These are phyloP conservation scores for Spondyliosoma cantharus DNA, from an alignment of 2,797 vertebrate species.

Conservation along the genomic window DNA sequence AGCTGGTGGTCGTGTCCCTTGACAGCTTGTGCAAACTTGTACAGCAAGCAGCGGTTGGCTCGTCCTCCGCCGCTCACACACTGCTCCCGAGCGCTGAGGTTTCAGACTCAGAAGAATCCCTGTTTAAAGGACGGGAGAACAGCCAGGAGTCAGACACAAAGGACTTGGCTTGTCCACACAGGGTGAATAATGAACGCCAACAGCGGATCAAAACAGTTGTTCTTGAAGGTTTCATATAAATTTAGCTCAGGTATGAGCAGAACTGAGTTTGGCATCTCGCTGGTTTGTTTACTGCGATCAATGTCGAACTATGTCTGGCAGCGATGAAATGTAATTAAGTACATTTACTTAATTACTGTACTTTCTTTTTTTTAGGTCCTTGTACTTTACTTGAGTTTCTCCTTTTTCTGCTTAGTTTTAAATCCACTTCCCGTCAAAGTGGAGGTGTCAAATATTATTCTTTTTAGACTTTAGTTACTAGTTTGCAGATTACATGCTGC, in stretches of 20 bases:
- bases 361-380: too few relatives aligned
- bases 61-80: slow-evolving; percentile 58
- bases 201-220: background rate
- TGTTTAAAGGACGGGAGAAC: slow-evolving; percentile 56
- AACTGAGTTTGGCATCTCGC: background rate
- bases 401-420: too few relatives aligned
- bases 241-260: slow-evolving; percentile 14
- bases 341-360: too few relatives aligned
- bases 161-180: slow-evolving; percentile 19
- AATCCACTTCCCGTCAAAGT: too few relatives aligned
- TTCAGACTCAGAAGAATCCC: slow-evolving; percentile 86
- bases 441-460: too few relatives aligned
- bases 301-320: background rate
- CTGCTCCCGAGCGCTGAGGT: slow-evolving; percentile 80
- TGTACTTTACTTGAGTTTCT: too few relatives aligned
- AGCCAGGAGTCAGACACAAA: slow-evolving; percentile 53
- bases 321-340: too few relatives aligned
- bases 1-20: slow-evolving; percentile 31
- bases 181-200: slow-evolving; percentile 13
- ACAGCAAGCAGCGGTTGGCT: slow-evolving; percentile 11
- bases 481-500: too few relatives aligned
- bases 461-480: too few relatives aligned
- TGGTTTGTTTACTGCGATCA: slow-evolving; percentile 16
- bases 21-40: slow-evolving; percentile 48
- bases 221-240: slow-evolving; percentile 13